Evolutionary conservation across 2,113 vertebrate species (phyloP), one percentile per base, ranked within the genome.

Genomic region (Callipepla californica): DNA sequence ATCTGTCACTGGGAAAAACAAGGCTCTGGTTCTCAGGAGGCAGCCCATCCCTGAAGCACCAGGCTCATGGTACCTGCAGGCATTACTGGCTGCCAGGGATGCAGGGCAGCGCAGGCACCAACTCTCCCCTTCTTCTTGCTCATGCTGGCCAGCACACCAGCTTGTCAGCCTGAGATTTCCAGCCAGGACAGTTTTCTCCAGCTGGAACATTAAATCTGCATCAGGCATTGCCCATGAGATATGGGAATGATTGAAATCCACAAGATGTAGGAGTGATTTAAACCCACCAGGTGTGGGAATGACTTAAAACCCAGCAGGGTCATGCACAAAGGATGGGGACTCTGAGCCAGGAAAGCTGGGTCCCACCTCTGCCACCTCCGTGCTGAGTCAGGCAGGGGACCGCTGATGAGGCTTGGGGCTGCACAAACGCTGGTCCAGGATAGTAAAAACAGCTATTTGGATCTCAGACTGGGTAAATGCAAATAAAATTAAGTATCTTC

Each of bases 171-270:
- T 30, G 26, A 25, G 15, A 12, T 55, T 61, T 57, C 81, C 87
- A 81, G 18, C 47, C 36, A 73, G 53, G 66, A 30, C 47, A 61
- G 25, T 86, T 72, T 85, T 81, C 76, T 93, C 81, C 91, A 72
- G 63, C 76, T 93, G 76, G 76, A 65, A 53, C 28, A 66, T 70
- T 53, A 66, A 80, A 93, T 59, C 76, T 55, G 57, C 63, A n/a
- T 75, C 40, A 30, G 40, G 32, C 23, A 10, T 20, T 18, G 7
- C 55, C 21, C 36, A 18, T 1, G 2, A 28, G 40, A 53, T 30
- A 53, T 17, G 26, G 51, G 8, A 53, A 26, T 28, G 26, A 14
- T 30, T 53, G 26, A 53, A 53, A 53, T 53, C 51, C 51, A 53
- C 51, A 53, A 53, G 51, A 53, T 53, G 51, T 30, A 15, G 34